Percentiles rank a stretch among this genome's conserved stretches.
Conservation (phyloP, 2,113 vertebrate genomes). For the Athene noctua region DNA sequence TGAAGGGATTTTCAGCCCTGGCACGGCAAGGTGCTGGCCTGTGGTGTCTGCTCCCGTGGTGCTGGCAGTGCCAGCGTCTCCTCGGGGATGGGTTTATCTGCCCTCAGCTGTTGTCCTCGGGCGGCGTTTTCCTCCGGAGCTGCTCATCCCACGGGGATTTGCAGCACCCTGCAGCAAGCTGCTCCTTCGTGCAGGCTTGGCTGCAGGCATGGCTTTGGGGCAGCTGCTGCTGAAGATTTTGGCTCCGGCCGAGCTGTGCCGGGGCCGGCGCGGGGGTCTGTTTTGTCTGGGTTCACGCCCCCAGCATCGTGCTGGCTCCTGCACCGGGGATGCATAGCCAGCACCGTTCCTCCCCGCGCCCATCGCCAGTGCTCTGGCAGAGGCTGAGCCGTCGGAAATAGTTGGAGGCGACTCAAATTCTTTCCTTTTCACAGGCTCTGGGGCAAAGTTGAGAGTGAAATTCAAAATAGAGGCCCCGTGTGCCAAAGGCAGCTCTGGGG, state of each 20-base stretch:
- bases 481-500: not conserved
- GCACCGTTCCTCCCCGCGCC: not conserved
- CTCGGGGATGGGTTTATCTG: not conserved
- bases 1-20: not conserved
- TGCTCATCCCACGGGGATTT: not conserved
- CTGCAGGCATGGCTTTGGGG: not conserved
- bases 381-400: not conserved
- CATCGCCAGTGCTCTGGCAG: not conserved
- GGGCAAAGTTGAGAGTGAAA: slow-evolving; percentile 45
- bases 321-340: not conserved
- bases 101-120: accelerated
- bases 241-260: not conserved
- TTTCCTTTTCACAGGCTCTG: slow-evolving; percentile 2
- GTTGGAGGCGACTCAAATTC: slow-evolving; percentile 25
- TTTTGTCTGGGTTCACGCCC: slow-evolving; percentile 10
- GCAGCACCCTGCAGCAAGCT: not conserved
- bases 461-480: not conserved
- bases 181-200: not conserved
- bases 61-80: not conserved
- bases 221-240: not conserved
- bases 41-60: accelerated
- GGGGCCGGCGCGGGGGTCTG: not conserved
- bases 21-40: accelerated
- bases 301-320: not conserved
- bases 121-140: not conserved